Percentiles rank a stretch among this genome's conserved stretches.
Conservation (phyloP, 2,888 invertebrate genomes). For the Volucella inflata region DNA sequence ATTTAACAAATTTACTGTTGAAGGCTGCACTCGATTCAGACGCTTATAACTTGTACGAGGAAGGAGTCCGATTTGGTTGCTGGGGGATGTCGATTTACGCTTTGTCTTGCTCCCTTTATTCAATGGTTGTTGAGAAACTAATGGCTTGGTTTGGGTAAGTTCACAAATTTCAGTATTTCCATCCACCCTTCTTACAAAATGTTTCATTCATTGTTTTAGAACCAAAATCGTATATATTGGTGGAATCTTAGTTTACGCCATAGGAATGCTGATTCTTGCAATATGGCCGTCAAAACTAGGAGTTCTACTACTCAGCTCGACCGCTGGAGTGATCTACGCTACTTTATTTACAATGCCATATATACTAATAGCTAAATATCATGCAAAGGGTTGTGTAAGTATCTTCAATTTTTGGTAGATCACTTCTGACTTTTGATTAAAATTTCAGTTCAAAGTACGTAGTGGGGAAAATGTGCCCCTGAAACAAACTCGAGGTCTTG, state of each 20-base stretch:
- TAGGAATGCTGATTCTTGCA: slow-evolving; percentile 83
- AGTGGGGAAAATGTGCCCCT: slow-evolving; percentile 82
- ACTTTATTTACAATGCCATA: slow-evolving; percentile 84
- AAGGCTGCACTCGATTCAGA: slow-evolving; percentile 79
- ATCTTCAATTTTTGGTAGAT: background rate
- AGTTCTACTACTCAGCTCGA: slow-evolving; percentile 82
- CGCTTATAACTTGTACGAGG: slow-evolving; percentile 79
- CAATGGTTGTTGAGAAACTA: slow-evolving; percentile 82
- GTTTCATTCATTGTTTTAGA: slow-evolving; percentile 76
- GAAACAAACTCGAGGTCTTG: slow-evolving; percentile 83
- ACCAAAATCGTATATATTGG: slow-evolving; percentile 82
- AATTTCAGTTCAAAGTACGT: slow-evolving; percentile 80
- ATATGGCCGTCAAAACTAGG: slow-evolving; percentile 83
- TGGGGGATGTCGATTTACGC: slow-evolving; percentile 84
- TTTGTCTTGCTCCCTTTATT: slow-evolving; percentile 83
- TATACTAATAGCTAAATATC: slow-evolving; percentile 83
- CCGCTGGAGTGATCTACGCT: slow-evolving; percentile 83
- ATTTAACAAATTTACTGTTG: background rate
- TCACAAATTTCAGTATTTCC: background rate
- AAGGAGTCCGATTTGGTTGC: slow-evolving; percentile 83
- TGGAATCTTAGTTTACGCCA: slow-evolving; percentile 81
- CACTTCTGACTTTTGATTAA: background rate
- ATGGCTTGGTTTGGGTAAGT: slow-evolving; percentile 82
- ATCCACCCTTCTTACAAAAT: too few relatives aligned
- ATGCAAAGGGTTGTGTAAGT: slow-evolving; percentile 83